phyloP scores from a whole-genome alignment of 92 coral and sea anemone species.

The Heliopora coerulea region DNA sequence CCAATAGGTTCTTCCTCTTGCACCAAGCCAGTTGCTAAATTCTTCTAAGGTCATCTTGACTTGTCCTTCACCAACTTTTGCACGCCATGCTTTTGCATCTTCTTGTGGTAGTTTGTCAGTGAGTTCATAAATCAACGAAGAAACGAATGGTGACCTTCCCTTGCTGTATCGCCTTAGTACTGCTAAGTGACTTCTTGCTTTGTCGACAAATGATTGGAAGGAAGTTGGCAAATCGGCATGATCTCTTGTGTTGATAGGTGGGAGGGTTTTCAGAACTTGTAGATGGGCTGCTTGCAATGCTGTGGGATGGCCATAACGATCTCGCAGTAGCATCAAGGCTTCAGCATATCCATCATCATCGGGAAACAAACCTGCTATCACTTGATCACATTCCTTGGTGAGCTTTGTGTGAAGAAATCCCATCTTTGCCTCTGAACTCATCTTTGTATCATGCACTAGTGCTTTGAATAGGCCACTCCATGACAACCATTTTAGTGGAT shows the following conservation, averaged over 20 bases:
- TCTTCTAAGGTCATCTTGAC: slow-evolving; percentile 20
- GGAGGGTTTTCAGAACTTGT: slow-evolving; percentile 8
- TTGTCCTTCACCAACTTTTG: slow-evolving; percentile 19
- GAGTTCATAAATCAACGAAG: slow-evolving; percentile 17
- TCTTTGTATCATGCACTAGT: slow-evolving; percentile 28
- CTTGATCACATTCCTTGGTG: slow-evolving; percentile 21
- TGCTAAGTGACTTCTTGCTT: slow-evolving; percentile 31
- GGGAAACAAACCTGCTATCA: slow-evolving; percentile 33
- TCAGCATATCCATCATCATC: slow-evolving; percentile 36
- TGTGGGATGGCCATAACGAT: slow-evolving; percentile 33
- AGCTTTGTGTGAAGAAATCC: slow-evolving; percentile 24
- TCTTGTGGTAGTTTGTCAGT: slow-evolving; percentile 35
- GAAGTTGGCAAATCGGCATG: neutral
- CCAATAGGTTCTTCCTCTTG: slow-evolving; percentile 39
- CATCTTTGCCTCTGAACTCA: slow-evolving; percentile 36
- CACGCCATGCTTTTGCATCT: slow-evolving; percentile 39
- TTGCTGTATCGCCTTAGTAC: slow-evolving; percentile 22
- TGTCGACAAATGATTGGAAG: slow-evolving; percentile 33
- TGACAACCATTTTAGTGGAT: slow-evolving; percentile 31
- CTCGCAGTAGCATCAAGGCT: slow-evolving; percentile 19
- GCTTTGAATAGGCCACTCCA: slow-evolving; percentile 38
- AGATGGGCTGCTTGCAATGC: slow-evolving; percentile 32
- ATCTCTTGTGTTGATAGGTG: neutral
- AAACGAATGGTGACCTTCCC: slow-evolving; percentile 32
- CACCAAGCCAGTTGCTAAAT: slow-evolving; percentile 28